A percentile compares a stretch with the other conserved stretches of the same genome.
Conservation (phyloP, 2,888 invertebrate genomes). For the Cyclophora punctaria region DNA sequence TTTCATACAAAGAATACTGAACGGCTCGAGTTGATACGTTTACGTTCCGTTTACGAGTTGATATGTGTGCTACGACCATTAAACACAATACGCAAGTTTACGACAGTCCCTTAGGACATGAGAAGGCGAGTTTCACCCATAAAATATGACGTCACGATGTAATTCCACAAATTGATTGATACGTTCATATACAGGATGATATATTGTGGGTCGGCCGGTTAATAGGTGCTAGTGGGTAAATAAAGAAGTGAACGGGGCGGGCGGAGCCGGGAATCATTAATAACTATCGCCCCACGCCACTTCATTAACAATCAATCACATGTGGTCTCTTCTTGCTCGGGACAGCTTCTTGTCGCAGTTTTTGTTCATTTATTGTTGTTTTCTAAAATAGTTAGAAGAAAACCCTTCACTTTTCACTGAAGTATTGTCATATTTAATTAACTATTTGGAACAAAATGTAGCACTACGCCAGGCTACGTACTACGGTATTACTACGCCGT, state of each 20-base stretch:
- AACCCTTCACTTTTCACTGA: too few species aligned
- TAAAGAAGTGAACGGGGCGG: constrained; percentile 50
- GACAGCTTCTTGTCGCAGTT: constrained; percentile 37
- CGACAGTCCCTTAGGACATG: not conserved
- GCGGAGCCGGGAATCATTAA: constrained; percentile 62
- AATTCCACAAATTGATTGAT: constrained; percentile 69
- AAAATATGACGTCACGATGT: constrained; percentile 36
- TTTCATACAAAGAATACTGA: too few species aligned
- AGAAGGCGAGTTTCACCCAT: constrained; percentile 4
- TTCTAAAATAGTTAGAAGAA: too few species aligned
- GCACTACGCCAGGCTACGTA: too few species aligned
- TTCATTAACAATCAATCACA: constrained; percentile 73
- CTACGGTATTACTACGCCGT: not conserved
- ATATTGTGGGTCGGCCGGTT: constrained; percentile 41
- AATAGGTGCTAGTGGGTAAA: constrained; percentile 67
- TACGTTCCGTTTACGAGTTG: too few species aligned
- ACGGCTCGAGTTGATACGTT: too few species aligned
- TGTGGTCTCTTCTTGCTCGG: constrained; percentile 39
- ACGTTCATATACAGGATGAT: constrained; percentile 51
- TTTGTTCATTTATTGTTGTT: too few species aligned
- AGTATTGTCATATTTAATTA: too few species aligned
- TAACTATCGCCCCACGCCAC: constrained; percentile 64
- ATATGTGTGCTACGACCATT: too few species aligned
- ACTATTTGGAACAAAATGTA: too few species aligned
- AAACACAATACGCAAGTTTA: not conserved